A percentile compares a stretch with the other conserved stretches of the same genome.
These are phyloP conservation scores for Aporophyla lueneburgensis DNA, from an alignment of 2,888 invertebrate species.

Conservation along the genomic window DNA sequence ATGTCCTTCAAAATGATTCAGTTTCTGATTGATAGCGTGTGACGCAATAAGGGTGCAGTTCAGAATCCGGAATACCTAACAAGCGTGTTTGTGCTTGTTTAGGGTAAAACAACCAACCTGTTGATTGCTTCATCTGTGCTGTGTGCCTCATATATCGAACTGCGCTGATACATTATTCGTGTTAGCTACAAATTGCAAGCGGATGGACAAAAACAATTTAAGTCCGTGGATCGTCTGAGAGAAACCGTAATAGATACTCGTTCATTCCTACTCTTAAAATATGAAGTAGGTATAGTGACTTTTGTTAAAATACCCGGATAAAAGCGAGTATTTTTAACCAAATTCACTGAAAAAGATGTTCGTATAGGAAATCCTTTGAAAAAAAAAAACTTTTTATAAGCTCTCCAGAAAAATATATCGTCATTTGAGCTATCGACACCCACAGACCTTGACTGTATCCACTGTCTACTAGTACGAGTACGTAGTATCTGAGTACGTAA, in stretches of 20 bases:
- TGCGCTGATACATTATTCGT: conserved; percentile 2
- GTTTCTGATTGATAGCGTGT: too few relatives aligned
- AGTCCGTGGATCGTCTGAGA: background rate
- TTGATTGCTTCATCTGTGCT: conserved; percentile 23
- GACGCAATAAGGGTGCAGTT: background rate
- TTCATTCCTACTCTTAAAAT: background rate
- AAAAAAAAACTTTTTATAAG: background rate
- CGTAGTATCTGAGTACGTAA: conserved; percentile 9
- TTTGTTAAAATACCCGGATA: background rate
- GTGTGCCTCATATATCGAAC: background rate
- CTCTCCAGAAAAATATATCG: background rate
- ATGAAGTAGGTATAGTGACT: background rate
- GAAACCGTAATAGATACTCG: background rate
- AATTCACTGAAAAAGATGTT: background rate
- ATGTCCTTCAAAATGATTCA: too few relatives aligned
- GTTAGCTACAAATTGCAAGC: background rate
- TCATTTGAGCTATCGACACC: background rate
- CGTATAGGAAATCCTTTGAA: background rate
- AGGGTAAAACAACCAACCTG: conserved; percentile 34
- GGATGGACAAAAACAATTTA: background rate
- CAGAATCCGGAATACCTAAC: conserved; percentile 10
- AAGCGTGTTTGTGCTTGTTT: conserved; percentile 14
- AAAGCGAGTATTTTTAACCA: background rate
- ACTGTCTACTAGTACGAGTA: conserved; percentile 1
- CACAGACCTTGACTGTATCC: background rate